phyloP scores from a whole-genome alignment of 2,113 vertebrate genomes.

The Calidris pygmaea region DNA sequence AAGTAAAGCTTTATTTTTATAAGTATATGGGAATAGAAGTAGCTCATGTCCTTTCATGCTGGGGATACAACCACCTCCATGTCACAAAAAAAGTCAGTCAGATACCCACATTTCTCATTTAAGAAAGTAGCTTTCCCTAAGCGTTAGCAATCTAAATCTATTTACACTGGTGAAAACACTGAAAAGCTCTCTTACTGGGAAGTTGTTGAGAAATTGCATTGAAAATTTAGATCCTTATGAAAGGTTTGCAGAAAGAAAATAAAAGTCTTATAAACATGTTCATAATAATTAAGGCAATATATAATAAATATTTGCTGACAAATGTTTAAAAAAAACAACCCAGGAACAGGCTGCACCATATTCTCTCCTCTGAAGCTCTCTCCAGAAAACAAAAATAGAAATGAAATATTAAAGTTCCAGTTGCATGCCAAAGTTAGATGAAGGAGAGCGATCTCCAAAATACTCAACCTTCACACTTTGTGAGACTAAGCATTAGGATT shows the following conservation, averaged over 20 bases:
- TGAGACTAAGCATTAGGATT: not conserved
- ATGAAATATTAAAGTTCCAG: not conserved
- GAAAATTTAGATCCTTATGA: slow-evolving; percentile 1
- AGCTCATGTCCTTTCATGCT: not conserved
- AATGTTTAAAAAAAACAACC: not conserved
- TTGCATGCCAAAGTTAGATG: not conserved
- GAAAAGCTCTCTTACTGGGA: not conserved
- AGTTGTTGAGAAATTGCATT: not conserved
- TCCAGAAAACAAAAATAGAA: not conserved
- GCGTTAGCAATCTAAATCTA: not conserved
- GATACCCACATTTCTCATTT: not conserved
- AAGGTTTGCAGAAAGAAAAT: not conserved
- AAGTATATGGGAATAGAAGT: not conserved
- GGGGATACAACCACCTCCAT: not conserved
- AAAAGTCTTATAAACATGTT: not conserved
- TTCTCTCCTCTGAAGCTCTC: not conserved
- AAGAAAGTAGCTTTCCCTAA: not conserved
- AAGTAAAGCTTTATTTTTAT: not conserved
- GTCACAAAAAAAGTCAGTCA: not conserved
- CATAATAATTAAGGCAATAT: not conserved
- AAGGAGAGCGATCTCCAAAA: not conserved
- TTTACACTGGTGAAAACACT: not conserved
- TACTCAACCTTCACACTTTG: not conserved
- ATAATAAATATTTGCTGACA: not conserved
- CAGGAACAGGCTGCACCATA: not conserved